Percentiles rank a stretch among this genome's conserved stretches.
Conservation (phyloP, 2,797 vertebrate genomes). For the Sylvia borin region DNA sequence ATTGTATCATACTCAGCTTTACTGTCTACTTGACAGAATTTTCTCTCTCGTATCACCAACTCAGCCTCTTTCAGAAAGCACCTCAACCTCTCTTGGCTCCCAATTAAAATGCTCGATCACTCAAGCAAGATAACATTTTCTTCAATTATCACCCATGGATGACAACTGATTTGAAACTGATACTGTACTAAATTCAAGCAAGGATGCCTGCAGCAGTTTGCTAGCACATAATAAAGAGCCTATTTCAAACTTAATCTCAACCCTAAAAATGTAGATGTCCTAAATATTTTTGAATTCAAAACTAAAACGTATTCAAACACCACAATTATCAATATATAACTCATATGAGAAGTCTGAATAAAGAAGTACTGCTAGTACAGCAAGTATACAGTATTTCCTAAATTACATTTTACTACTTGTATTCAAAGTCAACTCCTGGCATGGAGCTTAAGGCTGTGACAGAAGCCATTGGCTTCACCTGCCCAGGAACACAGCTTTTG, state of each 20-base stretch:
- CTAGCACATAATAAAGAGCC: not conserved
- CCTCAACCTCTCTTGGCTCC: not conserved
- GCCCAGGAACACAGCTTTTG: not conserved
- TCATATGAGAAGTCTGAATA: not conserved
- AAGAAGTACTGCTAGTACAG: not conserved
- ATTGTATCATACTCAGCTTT: not conserved
- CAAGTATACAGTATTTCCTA: not conserved
- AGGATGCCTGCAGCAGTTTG: not conserved
- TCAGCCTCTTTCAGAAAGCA: not conserved
- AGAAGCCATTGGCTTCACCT: not conserved
- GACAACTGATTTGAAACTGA: not conserved
- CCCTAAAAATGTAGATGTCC: not conserved
- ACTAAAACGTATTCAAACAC: not conserved
- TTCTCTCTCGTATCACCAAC: not conserved
- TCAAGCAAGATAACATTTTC: not conserved
- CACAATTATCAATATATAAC: not conserved
- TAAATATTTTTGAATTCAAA: not conserved
- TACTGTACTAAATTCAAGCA: not conserved
- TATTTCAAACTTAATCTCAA: not conserved
- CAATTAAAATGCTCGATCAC: not conserved
- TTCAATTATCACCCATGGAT: not conserved
- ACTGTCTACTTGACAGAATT: not conserved
- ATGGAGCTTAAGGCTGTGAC: not conserved
- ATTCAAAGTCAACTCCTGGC: not conserved
- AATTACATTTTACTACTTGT: not conserved